Evolutionary conservation across 2,113 vertebrate species (phyloP), one percentile per base, ranked within the genome.

Genomic region (Myotis lucifugus): DNA sequence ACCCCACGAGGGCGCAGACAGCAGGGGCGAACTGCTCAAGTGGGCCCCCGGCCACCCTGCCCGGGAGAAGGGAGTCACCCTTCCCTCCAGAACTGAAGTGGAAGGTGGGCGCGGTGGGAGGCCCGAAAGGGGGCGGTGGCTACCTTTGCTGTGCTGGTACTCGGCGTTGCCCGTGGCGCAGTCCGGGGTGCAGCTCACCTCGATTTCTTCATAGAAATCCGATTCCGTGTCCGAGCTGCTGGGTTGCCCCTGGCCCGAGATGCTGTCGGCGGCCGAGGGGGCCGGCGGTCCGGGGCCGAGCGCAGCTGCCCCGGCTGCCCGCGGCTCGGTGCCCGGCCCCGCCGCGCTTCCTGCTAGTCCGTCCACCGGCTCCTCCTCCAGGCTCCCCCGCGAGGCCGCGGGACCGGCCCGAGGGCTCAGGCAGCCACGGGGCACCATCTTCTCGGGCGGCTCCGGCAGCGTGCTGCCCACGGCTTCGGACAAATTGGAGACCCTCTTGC

Each of bases 171-270:
- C 98, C 72, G 98, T 95, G 97, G 98, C 97, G 98, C 98, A 98
- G 98, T 99, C 99, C 93, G 99, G 99, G 97, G 99, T 99, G 98
- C 99, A 99, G 99, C 99, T 99, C 97, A 99, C 99, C 98, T 99
- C 99, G 98, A 99, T 99, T 98, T 99, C 99, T 98, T 99, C 99
- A 98, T 99, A 99, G 98, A 99, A 99, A 98, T 99, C 99, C 94
- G 99, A 99, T 98, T 99, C 99, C 1, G 99, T 99, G 98, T 99
- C 99, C 96, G 99, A 99, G 98, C 99, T 99, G 99, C 99, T 99
- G 97, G 98, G 99, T 64, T 98, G 98, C 97, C 99, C 99, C 98
- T 99, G 99, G 97, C 98, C 98, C 46, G 98, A 97, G 85, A 98
- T 95, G 85, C 95, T 98, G 52, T 99, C 99, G 23, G 94, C 48